Base-by-base conservation (phyloP, 1,140 invertebrate species). In the Zaprionus africanus region DNA sequence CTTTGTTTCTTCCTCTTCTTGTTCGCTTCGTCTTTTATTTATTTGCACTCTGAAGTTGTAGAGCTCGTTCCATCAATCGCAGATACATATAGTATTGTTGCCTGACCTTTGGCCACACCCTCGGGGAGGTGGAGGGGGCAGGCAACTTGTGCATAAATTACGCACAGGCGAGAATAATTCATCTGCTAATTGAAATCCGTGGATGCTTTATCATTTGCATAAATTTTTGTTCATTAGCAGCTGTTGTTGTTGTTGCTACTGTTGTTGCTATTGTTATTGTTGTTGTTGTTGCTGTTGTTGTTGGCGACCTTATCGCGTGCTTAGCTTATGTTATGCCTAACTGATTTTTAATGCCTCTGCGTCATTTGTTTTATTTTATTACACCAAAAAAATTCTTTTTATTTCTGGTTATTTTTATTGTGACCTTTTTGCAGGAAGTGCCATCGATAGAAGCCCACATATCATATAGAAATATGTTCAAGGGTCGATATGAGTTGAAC, bases 111-210 rank as follows among this genome's bases (percentile, higher is more conserved):
- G 58, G 53, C 31, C 53, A 12, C 53, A 41, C 56, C 67, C 34
- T 38, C 3, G 12, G 41, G 19, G 2, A 28, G 34, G 1, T 11
- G 11, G 15, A 17, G 17, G 28, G 4, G 4, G 4, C 5, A 9
- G 17, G 36, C 1, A 19, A 38, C 19, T 17, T 19, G 19, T 66
- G 36, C 62, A 66, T 72, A 72, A 72, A 72, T 66, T 72, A 66
- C 24, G 22, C 34, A 17, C 19, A 34, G 19, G n/a, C 51, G 53
- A 56, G 46, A 66, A 66, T 72, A 72, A 66, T 66, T 59, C 54
- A 64, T 71, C 62, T 28, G 69, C 54, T 66, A 72, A 72, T 72
- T 72, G 69, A 72, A 72, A 58, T 63, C 36, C 41, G 63, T 38
- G 31, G 60, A 34, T 63, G 28, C 46, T 53, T 53, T 53, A 24